Evolutionary conservation across 2,113 vertebrate genomes (phyloP).

Genomic region (Pachyramphus minor): DNA sequence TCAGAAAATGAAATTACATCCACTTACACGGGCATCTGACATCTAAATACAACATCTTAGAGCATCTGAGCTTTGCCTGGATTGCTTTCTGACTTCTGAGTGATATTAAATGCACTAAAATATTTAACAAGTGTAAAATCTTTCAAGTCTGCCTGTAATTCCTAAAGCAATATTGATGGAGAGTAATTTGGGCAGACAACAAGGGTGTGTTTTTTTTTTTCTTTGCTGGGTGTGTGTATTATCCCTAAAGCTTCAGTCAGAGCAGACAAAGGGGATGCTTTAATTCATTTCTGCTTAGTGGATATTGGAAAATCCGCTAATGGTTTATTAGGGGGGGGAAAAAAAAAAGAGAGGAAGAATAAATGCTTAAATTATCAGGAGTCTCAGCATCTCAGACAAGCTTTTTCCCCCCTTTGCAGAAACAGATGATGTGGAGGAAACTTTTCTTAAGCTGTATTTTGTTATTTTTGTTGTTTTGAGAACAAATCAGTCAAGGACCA

Average conservation of each 20-base stretch:
- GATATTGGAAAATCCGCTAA: not conserved
- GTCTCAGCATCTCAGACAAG: not conserved
- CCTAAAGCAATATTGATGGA: conserved; percentile 46
- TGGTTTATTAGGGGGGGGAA: not conserved
- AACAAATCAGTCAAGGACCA: not conserved
- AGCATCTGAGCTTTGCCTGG: not conserved
- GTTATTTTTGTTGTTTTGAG: not conserved
- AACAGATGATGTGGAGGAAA: not conserved
- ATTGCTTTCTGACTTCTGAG: not conserved
- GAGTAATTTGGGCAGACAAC: not conserved
- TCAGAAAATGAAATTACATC: conserved; percentile 31
- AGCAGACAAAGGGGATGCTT: not conserved
- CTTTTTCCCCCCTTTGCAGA: not conserved
- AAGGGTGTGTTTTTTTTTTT: not conserved
- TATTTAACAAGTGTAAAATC: conserved; percentile 60
- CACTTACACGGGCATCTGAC: not conserved
- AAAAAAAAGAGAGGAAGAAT: not conserved
- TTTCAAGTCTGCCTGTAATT: conserved; percentile 40
- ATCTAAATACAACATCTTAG: not conserved
- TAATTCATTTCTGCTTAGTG: conserved; percentile 9
- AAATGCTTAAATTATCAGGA: not conserved
- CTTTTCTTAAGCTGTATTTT: not conserved
- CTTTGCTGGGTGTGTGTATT: not conserved
- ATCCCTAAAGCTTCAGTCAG: not conserved
- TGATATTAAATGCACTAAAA: conserved; percentile 51